These are phyloP conservation scores for Nothoprocta pentlandii DNA, from an alignment of 2,113 vertebrate species.

Conservation along the genomic window DNA sequence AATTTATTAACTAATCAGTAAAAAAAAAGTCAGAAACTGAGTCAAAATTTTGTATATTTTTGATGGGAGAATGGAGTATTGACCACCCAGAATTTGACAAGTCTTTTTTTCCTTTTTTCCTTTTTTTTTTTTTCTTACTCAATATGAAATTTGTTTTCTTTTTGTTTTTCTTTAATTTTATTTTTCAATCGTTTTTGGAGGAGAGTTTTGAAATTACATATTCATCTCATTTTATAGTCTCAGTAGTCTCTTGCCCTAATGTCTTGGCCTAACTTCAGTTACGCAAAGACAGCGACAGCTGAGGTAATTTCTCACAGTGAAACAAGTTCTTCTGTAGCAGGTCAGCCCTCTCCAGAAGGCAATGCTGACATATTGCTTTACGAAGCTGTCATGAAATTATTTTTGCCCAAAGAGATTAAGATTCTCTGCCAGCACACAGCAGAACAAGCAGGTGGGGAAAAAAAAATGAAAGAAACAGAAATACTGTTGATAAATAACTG, in stretches of 20 bases:
- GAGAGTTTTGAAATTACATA: not conserved
- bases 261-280: not conserved
- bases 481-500: not conserved
- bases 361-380: not conserved
- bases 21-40: not conserved
- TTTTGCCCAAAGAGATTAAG: not conserved
- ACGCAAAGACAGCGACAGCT: not conserved
- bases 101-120: not conserved
- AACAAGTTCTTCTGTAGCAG: not conserved
- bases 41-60: not conserved
- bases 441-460: not conserved
- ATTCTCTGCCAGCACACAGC: not conserved
- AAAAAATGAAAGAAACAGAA: not conserved
- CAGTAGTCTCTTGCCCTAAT: not conserved
- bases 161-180: not conserved
- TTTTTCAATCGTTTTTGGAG: not conserved
- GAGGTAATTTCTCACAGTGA: not conserved
- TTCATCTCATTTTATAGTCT: not conserved
- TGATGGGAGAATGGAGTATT: not conserved
- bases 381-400: not conserved
- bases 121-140: not conserved
- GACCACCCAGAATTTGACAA: accelerated
- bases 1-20: not conserved
- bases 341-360: not conserved
- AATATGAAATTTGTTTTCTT: not conserved